Conservation (phyloP, 1,140 invertebrate genomes). For the Goniozus legneri region DNA sequence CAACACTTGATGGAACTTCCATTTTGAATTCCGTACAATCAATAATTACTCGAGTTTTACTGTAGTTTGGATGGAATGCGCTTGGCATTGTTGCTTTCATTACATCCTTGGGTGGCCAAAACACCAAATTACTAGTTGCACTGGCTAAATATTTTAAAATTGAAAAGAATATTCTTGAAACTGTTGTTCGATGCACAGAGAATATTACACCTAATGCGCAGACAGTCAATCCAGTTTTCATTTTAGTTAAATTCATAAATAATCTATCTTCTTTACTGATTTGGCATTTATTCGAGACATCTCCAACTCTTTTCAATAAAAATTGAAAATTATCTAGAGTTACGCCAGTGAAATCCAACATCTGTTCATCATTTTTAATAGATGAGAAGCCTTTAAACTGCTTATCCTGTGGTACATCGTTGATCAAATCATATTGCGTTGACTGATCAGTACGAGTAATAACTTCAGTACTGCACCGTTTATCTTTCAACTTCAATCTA, state of each 20-base stretch:
- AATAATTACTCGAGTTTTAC: constrained; percentile 37
- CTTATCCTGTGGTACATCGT: not conserved
- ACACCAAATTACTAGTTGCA: constrained; percentile 17
- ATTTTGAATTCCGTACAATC: constrained; percentile 46
- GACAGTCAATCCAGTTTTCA: constrained; percentile 14
- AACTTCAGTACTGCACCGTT: not conserved
- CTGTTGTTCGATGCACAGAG: constrained; percentile 6
- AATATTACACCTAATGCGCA: constrained; percentile 16
- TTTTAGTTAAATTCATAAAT: constrained; percentile 22
- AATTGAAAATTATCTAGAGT: constrained; percentile 7
- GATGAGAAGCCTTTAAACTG: constrained; percentile 3
- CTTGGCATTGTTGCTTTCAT: constrained; percentile 17
- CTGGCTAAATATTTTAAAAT: constrained; percentile 7
- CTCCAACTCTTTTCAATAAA: constrained; percentile 3
- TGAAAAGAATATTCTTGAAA: constrained; percentile 12
- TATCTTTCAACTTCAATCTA: not conserved
- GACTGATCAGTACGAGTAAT: too few species aligned
- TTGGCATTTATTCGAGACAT: constrained; percentile 6
- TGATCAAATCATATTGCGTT: not conserved
- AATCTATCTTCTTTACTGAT: constrained; percentile 15
- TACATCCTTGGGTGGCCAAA: constrained; percentile 23
- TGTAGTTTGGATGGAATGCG: constrained; percentile 34
- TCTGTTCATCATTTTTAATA: constrained; percentile 10
- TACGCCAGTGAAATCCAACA: constrained; percentile 11
- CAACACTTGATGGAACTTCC: constrained; percentile 30